phyloP scores from a whole-genome alignment of 2,797 vertebrate species.

The Botia almorhae region DNA sequence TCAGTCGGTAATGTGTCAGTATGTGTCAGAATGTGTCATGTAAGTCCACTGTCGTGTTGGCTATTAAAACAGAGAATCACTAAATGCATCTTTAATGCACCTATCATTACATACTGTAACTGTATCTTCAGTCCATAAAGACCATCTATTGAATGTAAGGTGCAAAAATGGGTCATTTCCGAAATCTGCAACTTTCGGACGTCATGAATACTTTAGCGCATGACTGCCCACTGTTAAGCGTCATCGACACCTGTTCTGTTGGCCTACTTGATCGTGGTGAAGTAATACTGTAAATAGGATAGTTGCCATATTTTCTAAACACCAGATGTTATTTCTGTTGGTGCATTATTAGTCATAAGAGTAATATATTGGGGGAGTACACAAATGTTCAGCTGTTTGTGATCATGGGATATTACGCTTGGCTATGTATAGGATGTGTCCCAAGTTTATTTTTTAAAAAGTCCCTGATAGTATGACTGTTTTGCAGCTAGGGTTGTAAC shows the following conservation, averaged over 20 bases:
- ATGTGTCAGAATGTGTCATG: no score
- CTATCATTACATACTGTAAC: neutral
- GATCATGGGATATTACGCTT: neutral
- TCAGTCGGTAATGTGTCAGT: no score
- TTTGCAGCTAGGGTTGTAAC: no score
- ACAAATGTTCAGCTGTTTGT: no score
- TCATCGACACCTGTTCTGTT: slow-evolving; percentile 1
- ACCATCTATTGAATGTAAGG: neutral
- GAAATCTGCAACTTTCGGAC: no score
- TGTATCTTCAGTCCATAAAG: neutral
- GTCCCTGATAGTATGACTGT: no score
- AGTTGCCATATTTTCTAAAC: neutral
- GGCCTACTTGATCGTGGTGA: neutral
- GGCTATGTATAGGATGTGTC: neutral
- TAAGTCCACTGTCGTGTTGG: no score
- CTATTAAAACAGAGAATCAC: no score
- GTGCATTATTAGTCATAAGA: neutral
- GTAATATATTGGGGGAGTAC: neutral
- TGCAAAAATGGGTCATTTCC: neutral
- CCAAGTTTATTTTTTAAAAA: neutral
- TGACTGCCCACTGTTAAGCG: neutral
- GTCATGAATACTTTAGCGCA: neutral
- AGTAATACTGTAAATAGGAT: neutral
- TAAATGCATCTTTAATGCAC: neutral
- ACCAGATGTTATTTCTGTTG: neutral